Conservation (phyloP, 2,797 vertebrate species). For the Dendrocincla tyrannina region DNA sequence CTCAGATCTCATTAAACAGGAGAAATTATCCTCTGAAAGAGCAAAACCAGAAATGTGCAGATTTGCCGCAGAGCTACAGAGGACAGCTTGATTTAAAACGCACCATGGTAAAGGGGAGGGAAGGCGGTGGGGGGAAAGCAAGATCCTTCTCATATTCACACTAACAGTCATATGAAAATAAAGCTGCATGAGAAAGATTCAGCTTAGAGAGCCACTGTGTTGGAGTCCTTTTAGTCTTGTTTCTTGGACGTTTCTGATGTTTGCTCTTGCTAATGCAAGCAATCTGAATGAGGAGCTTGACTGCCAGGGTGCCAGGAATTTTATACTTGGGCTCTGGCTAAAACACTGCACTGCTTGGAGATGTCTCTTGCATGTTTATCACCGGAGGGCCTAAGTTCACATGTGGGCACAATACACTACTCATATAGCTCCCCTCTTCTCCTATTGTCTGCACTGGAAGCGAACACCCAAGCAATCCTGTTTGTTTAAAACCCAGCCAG, state of each 20-base stretch:
- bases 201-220: neutral
- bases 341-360: neutral
- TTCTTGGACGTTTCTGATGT: neutral
- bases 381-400: neutral
- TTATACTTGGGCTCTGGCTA: neutral
- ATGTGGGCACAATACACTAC: neutral
- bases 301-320: neutral
- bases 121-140: neutral
- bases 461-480: slow-evolving; percentile 10
- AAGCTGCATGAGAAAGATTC: neutral
- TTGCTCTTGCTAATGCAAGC: neutral
- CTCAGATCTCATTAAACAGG: slow-evolving; percentile 82
- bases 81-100: slow-evolving; percentile 75
- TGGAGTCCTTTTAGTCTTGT: neutral
- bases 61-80: slow-evolving; percentile 69
- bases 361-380: neutral
- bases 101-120: slow-evolving; percentile 17
- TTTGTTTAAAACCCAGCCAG: slow-evolving; percentile 11
- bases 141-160: slow-evolving; percentile 14
- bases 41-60: slow-evolving; percentile 75
- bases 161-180: neutral
- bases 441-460: neutral
- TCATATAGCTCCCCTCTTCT: neutral
- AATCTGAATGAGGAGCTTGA: neutral
- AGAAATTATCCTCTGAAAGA: slow-evolving; percentile 81